Percentiles rank a stretch among this genome's conserved stretches.
Evolutionary conservation across 2,113 vertebrate genomes (phyloP).

Genomic region (Rhea pennata): DNA sequence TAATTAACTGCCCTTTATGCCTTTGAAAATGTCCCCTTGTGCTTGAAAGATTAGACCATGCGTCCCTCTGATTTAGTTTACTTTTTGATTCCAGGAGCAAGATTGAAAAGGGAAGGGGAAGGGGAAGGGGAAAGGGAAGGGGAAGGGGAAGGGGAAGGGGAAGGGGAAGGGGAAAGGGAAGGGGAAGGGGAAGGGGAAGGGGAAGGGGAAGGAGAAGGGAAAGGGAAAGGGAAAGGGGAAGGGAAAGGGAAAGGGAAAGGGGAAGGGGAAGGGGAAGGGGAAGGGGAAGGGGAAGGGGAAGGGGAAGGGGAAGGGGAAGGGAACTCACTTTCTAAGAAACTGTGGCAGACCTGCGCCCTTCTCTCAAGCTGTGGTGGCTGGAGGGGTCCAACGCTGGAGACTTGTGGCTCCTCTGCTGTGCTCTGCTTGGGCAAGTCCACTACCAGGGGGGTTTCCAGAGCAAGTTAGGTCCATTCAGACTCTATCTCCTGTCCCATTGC

Average conservation of each 20-base stretch:
- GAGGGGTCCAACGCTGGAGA: rapidly evolving
- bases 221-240: not conserved
- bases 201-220: not conserved
- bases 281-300: not conserved
- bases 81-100: not conserved
- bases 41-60: not conserved
- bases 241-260: not conserved
- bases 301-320: not conserved
- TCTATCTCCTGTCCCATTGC: not conserved
- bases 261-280: not conserved
- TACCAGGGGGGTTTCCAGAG: not conserved
- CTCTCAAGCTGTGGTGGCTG: rapidly evolving
- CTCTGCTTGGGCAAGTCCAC: not conserved
- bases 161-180: not conserved
- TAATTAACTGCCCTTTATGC: not conserved
- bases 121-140: not conserved
- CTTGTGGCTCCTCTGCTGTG: rapidly evolving
- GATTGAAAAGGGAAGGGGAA: not conserved
- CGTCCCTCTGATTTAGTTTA: not conserved
- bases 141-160: not conserved
- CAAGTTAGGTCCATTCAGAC: not conserved
- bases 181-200: not conserved
- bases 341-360: not conserved
- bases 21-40: not conserved
- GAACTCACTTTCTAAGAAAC: not conserved